Conservation (phyloP, 1,140 invertebrate species). For the Leptonema lineaticorne region DNA sequence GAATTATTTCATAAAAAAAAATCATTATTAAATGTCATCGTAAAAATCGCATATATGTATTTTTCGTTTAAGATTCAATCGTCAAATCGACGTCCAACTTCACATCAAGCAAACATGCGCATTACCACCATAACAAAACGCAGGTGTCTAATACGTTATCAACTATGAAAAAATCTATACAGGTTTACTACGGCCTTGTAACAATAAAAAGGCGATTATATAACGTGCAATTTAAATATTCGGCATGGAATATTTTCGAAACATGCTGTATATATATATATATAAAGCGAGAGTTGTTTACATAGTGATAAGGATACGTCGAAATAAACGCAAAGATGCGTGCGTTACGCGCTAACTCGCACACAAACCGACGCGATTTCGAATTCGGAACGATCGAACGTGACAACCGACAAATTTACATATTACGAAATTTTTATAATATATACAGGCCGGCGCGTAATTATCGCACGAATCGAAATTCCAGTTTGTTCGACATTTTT, state of each 20-base stretch:
- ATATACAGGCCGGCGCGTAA: background rate
- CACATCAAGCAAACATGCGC: too few relatives aligned
- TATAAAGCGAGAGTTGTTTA: background rate
- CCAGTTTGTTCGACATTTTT: too few relatives aligned
- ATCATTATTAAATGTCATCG: too few relatives aligned
- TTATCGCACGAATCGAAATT: background rate
- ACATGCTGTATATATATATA: background rate
- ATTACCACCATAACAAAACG: too few relatives aligned
- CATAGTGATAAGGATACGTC: background rate
- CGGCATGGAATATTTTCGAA: background rate
- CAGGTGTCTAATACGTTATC: too few relatives aligned
- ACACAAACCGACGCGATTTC: background rate
- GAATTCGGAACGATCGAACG: conserved; percentile 5
- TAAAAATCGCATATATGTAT: too few relatives aligned
- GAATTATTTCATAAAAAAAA: too few relatives aligned
- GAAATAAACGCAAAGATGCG: background rate
- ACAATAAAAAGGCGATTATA: background rate
- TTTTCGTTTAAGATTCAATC: too few relatives aligned
- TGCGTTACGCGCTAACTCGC: background rate
- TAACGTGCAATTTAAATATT: background rate
- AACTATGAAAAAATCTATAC: too few relatives aligned
- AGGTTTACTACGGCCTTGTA: background rate
- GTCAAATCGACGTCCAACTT: too few relatives aligned
- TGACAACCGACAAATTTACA: background rate
- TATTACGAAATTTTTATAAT: conserved; percentile 4